A percentile compares a stretch with the other conserved stretches of the same genome.
Evolutionary conservation across 1,140 invertebrate genomes (phyloP).

Genomic region (Telenomus remus): DNA sequence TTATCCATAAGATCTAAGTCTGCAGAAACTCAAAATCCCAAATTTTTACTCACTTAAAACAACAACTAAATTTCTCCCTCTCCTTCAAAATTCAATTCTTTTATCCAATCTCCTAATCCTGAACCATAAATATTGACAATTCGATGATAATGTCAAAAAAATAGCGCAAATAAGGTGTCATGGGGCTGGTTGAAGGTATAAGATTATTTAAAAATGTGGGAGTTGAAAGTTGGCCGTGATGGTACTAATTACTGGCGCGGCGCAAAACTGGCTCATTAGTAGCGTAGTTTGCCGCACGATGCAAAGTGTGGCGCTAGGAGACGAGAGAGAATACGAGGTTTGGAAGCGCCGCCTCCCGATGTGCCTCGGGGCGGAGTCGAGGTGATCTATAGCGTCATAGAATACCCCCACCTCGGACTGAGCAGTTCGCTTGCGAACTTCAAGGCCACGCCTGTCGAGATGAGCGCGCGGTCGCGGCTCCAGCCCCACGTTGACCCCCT

Average conservation of each 20-base stretch:
- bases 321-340: slow-evolving; percentile 40
- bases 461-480: slow-evolving; percentile 49
- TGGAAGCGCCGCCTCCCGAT: slow-evolving; percentile 52
- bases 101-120: no score
- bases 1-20: no score
- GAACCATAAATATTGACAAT: no score
- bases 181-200: background rate
- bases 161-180: background rate
- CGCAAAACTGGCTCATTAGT: slow-evolving; percentile 24
- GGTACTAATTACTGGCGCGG: slow-evolving; percentile 23
- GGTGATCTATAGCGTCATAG: slow-evolving; percentile 76
- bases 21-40: no score
- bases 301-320: slow-evolving; percentile 63
- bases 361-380: slow-evolving; percentile 63
- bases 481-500: slow-evolving; percentile 42
- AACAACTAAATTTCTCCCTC: no score
- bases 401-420: slow-evolving; percentile 65
- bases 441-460: slow-evolving; percentile 54
- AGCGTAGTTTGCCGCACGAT: slow-evolving; percentile 7
- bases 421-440: slow-evolving; percentile 22
- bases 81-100: no score
- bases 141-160: background rate
- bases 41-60: no score
- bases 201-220: slow-evolving; percentile 5
- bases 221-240: background rate